Evolutionary conservation across 2,797 vertebrate genomes (phyloP), one percentile per base, ranked within the genome.

Genomic region (Enteromius fasciolatus): DNA sequence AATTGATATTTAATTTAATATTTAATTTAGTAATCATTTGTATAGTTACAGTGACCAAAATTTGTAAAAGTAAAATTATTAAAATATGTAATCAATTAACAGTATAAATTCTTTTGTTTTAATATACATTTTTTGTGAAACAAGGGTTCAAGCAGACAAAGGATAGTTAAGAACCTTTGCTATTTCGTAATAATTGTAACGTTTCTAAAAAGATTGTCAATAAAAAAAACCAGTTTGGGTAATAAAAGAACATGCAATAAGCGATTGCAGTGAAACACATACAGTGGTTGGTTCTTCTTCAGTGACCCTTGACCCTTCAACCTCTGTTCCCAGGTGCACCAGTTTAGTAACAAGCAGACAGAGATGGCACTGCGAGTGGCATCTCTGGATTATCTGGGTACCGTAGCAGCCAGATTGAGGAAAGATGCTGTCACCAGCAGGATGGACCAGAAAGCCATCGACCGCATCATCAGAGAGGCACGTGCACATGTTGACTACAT

Each of bases 261-360:
- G 33, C 25, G 36, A n/a, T 44, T 61, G n/a, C n/a, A 61, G 4
- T 41, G n/a, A 61, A 61, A 25, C 50, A n/a, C 18, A 23, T 17
- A 33, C 20, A 11, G n/a, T 11, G n/a, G n/a, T 41, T 25, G 2
- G 18, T 59, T 59, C 52, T 76, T 12, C 6, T 50, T 31, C 6
- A 50, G 28, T 78, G 18, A 66, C 41, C 8, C 20, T 78, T 59
- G 50, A 41, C 15, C 10, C 14, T 50, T 48, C 20, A 12, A 28
- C 18, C 3, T 31, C n/a, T 59, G 23, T 48, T 1, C 64, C 87
- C 91, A 99, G 98, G 98, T 99, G 79, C 98, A 99, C 90, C 98
- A 99, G 64, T 99, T 99, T 90, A 99, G 98, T 93, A 99, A 99
- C 86, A 99, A 99, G 92, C 97, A 98, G 87, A 99, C 97, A 57